Evolutionary conservation across 2,888 invertebrate species (phyloP).

Genomic region (Oxytorus armatus): DNA sequence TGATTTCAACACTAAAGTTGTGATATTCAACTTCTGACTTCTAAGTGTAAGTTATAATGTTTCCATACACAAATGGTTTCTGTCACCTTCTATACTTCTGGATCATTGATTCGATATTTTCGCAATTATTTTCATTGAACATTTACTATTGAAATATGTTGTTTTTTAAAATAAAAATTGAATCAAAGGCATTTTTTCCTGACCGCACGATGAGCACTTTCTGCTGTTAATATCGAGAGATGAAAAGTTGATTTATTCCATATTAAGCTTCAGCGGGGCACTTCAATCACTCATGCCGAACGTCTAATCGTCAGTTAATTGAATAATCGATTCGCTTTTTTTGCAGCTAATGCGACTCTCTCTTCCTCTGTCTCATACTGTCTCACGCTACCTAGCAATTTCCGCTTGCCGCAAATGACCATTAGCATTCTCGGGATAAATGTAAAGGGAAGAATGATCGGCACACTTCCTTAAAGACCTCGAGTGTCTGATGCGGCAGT

Average conservation of each 20-base stretch:
- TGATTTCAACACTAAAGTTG: too few relatives aligned
- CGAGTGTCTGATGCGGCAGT: not conserved
- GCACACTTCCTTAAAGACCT: constrained; percentile 21
- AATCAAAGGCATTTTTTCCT: not conserved
- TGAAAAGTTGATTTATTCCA: constrained; percentile 5
- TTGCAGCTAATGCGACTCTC: constrained; percentile 1
- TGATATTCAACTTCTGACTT: too few relatives aligned
- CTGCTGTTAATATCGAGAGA: not conserved
- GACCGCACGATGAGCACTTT: not conserved
- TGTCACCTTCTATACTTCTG: too few relatives aligned
- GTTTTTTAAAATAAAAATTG: not conserved
- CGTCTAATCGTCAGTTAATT: constrained; percentile 22
- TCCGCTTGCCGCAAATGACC: constrained; percentile 37
- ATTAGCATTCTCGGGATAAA: constrained; percentile 5
- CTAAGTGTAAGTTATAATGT: too few relatives aligned
- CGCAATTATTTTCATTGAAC: too few relatives aligned
- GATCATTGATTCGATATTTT: too few relatives aligned
- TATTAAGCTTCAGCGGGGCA: not conserved
- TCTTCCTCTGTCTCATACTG: not conserved
- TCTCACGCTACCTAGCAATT: not conserved
- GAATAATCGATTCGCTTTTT: constrained; percentile 34
- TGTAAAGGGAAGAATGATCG: constrained; percentile 25
- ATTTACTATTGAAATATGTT: not conserved
- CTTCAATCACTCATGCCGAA: constrained; percentile 21
- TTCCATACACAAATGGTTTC: too few relatives aligned